phyloP scores from a whole-genome alignment of 2,888 invertebrate genomes.

The Vanessa cardui region DNA sequence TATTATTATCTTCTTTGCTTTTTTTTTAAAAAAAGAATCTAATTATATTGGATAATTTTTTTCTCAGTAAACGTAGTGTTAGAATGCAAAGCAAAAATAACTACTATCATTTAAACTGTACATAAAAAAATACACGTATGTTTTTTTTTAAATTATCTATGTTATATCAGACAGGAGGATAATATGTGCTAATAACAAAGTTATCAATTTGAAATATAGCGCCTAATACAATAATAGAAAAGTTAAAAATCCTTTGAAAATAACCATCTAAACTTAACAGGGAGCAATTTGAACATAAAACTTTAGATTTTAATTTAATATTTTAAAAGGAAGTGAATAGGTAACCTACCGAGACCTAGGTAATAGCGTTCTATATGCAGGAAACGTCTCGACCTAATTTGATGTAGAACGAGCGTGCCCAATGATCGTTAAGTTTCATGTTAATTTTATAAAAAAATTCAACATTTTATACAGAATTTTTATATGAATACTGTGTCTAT shows the following conservation, averaged over 20 bases:
- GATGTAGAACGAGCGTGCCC: constrained; percentile 29
- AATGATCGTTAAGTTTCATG: constrained; percentile 29
- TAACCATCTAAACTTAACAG: neutral
- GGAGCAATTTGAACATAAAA: constrained; percentile 8
- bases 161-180: too few species aligned
- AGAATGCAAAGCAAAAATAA: too few species aligned
- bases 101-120: too few species aligned
- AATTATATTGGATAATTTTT: too few species aligned
- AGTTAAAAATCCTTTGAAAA: neutral
- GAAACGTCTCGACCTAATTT: constrained; percentile 36
- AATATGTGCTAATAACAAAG: too few species aligned
- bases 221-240: neutral
- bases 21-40: too few species aligned
- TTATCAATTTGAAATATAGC: neutral
- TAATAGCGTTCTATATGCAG: constrained; percentile 32
- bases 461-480: too few species aligned
- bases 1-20: too few species aligned
- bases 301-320: constrained; percentile 23
- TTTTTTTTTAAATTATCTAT: too few species aligned
- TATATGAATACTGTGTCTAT: too few species aligned
- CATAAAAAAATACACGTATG: too few species aligned
- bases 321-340: constrained; percentile 26
- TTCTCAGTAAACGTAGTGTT: too few species aligned
- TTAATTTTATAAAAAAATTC: constrained; percentile 19
- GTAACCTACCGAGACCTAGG: constrained; percentile 21